Conservation (phyloP, 2,797 vertebrate genomes). For the Crypturellus tataupa region DNA sequence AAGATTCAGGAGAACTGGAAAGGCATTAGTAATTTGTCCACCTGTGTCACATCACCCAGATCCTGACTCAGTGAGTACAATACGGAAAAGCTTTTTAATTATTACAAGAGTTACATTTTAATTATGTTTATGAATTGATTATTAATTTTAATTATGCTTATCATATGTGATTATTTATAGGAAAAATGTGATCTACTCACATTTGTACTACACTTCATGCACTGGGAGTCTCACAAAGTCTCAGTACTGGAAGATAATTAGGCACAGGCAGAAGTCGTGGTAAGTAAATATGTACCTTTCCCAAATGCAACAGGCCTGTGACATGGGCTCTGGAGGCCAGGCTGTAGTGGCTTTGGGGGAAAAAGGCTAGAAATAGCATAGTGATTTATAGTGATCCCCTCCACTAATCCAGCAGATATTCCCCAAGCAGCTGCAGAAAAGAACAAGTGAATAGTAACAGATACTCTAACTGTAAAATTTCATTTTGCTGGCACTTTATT, state of each 20-base stretch:
- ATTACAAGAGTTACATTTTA: neutral
- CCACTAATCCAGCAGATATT: neutral
- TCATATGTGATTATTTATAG: neutral
- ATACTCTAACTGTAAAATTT: neutral
- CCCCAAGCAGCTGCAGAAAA: neutral
- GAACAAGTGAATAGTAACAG: neutral
- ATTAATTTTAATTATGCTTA: neutral
- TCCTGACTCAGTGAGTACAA: neutral
- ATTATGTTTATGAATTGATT: neutral
- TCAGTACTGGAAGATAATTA: neutral
- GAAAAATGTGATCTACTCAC: neutral
- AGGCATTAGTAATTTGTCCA: neutral
- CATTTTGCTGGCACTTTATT: neutral
- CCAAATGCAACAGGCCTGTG: neutral
- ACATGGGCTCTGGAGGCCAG: neutral
- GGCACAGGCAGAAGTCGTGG: neutral
- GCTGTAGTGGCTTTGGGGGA: neutral
- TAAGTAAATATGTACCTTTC: neutral
- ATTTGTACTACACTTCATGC: neutral
- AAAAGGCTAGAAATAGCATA: neutral
- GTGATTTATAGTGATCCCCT: neutral
- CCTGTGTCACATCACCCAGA: neutral
- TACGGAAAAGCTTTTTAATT: neutral
- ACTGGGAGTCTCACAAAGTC: neutral
- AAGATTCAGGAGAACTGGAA: neutral